These are phyloP conservation scores for Oncopodura yosiiana DNA, from an alignment of 1,140 invertebrate species.

Conservation along the genomic window DNA sequence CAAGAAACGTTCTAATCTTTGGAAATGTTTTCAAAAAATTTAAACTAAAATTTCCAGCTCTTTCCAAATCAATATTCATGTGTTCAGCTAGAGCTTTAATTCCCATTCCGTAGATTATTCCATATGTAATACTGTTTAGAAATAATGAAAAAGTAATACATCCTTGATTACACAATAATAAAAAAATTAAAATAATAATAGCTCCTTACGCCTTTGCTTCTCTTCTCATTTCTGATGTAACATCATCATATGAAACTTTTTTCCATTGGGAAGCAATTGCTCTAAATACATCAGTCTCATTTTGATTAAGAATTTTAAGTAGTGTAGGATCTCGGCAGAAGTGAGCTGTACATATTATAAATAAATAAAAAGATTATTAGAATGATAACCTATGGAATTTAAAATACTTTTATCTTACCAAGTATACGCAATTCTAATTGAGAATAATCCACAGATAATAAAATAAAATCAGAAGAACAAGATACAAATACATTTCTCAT, in stretches of 20 bases:
- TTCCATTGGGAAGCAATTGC: conserved; percentile 77
- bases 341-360: too few relatives aligned
- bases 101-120: conserved; percentile 97
- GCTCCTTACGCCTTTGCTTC: conserved; percentile 78
- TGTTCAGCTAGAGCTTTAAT: conserved; percentile 68
- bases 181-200: too few relatives aligned
- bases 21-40: conserved; percentile 76
- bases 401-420: too few relatives aligned
- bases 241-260: conserved; percentile 49
- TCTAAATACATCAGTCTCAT: conserved; percentile 73
- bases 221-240: conserved; percentile 64
- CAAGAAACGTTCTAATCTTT: conserved; percentile 53
- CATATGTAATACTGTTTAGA: conserved; percentile 95
- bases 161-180: too few relatives aligned
- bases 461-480: conserved; percentile 39
- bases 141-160: too few relatives aligned
- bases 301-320: conserved; percentile 54
- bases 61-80: conserved; percentile 64
- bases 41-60: conserved; percentile 68
- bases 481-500: conserved; percentile 45
- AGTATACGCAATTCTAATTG: conserved; percentile 89
- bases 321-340: conserved; percentile 70
- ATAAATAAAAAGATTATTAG: too few relatives aligned
- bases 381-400: too few relatives aligned
- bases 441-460: conserved; percentile 89